A percentile compares a stretch with the other conserved stretches of the same genome.
Evolutionary conservation across 2,797 vertebrate genomes (phyloP).

Genomic region (Rhinella marina): DNA sequence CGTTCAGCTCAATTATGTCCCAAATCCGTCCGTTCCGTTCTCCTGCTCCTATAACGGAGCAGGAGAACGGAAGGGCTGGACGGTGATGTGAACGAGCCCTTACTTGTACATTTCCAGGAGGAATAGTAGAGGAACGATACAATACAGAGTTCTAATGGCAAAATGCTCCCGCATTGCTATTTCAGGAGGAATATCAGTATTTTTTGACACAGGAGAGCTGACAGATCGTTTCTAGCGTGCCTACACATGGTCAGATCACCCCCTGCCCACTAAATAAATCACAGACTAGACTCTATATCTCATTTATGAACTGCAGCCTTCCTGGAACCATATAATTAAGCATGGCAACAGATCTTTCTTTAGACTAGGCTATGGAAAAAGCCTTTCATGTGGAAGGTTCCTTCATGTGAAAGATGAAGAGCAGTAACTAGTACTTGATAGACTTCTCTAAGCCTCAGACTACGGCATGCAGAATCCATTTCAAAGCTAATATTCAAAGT

Average conservation of each 20-base stretch:
- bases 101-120: too few species aligned
- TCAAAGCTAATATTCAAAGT: background rate
- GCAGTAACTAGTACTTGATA: background rate
- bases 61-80: too few species aligned
- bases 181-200: background rate
- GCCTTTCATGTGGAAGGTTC: conserved; percentile 1
- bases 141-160: too few species aligned
- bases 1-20: too few species aligned
- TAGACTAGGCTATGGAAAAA: background rate
- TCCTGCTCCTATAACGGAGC: too few species aligned
- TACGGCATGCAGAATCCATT: background rate
- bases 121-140: too few species aligned
- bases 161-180: too few species aligned
- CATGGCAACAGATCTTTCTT: conserved; percentile 4
- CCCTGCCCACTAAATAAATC: conserved; percentile 11
- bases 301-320: background rate
- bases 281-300: background rate
- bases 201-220: background rate
- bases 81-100: too few species aligned
- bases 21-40: too few species aligned
- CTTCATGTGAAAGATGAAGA: conserved; percentile 11
- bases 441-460: background rate
- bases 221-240: background rate
- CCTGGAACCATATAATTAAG: background rate
- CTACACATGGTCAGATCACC: background rate